phyloP scores from a whole-genome alignment of 2,113 vertebrate species.

The Ranitomeya imitator region DNA sequence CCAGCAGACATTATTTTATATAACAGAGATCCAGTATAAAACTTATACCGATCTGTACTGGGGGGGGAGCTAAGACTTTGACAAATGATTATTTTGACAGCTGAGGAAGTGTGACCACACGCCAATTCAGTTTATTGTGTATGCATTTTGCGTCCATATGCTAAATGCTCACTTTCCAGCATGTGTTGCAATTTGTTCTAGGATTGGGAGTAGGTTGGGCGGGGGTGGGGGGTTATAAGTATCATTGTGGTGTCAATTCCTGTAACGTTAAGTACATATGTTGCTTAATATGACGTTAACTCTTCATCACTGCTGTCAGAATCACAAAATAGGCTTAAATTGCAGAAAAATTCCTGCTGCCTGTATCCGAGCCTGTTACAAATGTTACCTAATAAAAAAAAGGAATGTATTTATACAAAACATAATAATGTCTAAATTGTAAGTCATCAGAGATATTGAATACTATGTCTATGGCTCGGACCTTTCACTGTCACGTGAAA shows the following conservation, averaged over 20 bases:
- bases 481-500: no score
- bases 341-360: background rate
- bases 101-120: background rate
- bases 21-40: background rate
- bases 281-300: background rate
- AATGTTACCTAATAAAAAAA: background rate
- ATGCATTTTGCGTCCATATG: background rate
- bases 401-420: background rate
- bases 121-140: background rate
- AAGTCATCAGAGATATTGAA: background rate
- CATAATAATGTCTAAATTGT: background rate
- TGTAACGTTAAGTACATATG: background rate
- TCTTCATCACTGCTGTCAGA: background rate
- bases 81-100: conserved; percentile 8
- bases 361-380: background rate
- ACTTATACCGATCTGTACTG: background rate
- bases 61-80: background rate
- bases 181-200: background rate
- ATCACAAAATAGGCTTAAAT: background rate
- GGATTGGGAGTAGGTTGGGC: background rate
- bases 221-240: background rate
- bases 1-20: background rate
- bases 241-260: background rate
- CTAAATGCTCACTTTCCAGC: conserved; percentile 12
- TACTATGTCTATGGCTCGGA: background rate